A percentile compares a stretch with the other conserved stretches of the same genome.
phyloP scores from a whole-genome alignment of 2,113 vertebrate genomes.

The Microcebus lehilahytsara region DNA sequence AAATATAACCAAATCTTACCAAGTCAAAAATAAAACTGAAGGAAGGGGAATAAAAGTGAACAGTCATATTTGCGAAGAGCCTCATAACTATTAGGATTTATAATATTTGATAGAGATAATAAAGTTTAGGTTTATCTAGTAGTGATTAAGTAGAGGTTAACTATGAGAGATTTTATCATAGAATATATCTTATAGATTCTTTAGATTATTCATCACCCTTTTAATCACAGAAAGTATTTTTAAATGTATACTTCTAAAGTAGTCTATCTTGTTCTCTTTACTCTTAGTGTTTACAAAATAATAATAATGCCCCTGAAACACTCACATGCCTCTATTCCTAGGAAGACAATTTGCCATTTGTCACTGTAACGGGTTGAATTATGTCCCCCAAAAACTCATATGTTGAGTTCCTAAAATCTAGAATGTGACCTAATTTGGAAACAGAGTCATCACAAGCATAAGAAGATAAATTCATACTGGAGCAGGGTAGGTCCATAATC shows the following conservation, averaged over 20 bases:
- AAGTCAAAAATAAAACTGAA: neutral
- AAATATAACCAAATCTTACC: conserved; percentile 31
- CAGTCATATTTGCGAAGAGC: neutral
- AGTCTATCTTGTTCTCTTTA: neutral
- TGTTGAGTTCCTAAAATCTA: neutral
- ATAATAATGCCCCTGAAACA: neutral
- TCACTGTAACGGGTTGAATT: neutral
- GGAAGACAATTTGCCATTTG: neutral
- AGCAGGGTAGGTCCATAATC: neutral
- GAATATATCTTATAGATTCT: neutral
- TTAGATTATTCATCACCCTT: neutral
- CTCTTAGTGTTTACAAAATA: neutral
- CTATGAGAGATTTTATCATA: neutral
- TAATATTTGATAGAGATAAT: neutral
- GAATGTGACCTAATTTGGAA: neutral
- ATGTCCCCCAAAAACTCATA: neutral
- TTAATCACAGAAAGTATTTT: neutral
- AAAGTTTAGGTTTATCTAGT: neutral
- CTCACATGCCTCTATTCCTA: neutral
- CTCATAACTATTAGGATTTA: neutral
- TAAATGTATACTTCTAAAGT: neutral
- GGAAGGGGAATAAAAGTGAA: neutral
- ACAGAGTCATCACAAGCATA: neutral
- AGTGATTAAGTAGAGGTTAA: neutral
- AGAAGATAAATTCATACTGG: neutral